Conservation (phyloP, 2,113 vertebrate genomes). For the Brachionichthys hirsutus region DNA sequence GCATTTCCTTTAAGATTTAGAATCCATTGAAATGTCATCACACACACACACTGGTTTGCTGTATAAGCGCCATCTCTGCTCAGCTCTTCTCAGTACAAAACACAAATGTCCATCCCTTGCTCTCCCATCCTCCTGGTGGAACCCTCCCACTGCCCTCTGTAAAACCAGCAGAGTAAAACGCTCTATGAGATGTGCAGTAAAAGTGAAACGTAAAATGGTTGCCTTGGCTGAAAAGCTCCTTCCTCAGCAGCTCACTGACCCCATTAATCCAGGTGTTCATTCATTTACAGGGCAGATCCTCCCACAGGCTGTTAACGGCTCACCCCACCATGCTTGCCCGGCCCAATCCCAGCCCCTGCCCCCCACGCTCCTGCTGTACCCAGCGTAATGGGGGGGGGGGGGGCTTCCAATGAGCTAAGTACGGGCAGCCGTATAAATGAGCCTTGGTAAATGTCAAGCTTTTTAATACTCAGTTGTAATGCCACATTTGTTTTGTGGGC, state of each 20-base stretch:
- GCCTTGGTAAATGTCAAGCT: conserved; percentile 69
- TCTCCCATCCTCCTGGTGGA: conserved; percentile 18
- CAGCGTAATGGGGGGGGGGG: conserved; percentile 49
- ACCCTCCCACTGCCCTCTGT: conserved; percentile 36
- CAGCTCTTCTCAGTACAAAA: conserved; percentile 19
- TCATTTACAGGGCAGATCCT: conserved; percentile 68
- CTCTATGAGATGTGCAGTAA: conserved; percentile 54
- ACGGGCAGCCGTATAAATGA: conserved; percentile 60
- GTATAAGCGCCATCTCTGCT: not conserved
- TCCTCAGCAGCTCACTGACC: conserved; percentile 72
- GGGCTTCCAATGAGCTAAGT: conserved; percentile 55
- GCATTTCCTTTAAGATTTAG: no score
- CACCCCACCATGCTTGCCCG: conserved; percentile 47
- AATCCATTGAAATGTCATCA: no score
- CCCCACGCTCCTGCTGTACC: conserved; percentile 31
- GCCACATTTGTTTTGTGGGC: conserved; percentile 63
- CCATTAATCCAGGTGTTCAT: conserved; percentile 76
- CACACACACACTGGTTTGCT: no score
- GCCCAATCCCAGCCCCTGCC: conserved; percentile 14
- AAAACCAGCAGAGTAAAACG: conserved; percentile 63
- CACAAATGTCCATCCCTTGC: conserved; percentile 38
- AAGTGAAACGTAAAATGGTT: conserved; percentile 65
- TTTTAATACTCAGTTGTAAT: conserved; percentile 67
- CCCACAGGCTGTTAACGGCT: conserved; percentile 54
- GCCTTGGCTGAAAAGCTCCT: conserved; percentile 66